phyloP scores from a whole-genome alignment of 2,888 invertebrate species.

The Kuschelorhynchus macadamiae region DNA sequence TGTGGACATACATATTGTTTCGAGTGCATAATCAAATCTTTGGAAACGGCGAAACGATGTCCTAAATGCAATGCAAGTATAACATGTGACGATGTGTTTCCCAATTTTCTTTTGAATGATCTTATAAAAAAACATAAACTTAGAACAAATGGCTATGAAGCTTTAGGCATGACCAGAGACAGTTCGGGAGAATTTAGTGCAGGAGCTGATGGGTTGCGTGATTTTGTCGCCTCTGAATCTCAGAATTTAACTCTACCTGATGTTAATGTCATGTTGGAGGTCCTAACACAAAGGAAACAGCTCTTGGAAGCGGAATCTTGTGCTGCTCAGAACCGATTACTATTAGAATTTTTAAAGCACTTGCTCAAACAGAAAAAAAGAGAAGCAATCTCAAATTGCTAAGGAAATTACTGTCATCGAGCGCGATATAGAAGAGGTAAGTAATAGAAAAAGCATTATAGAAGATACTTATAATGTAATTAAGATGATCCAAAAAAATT shows the following conservation, averaged over 20 bases:
- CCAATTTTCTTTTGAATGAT: slow-evolving; percentile 89
- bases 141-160: slow-evolving; percentile 69
- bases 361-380: slow-evolving; percentile 81
- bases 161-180: slow-evolving; percentile 66
- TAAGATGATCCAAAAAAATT: too few species aligned
- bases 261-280: slow-evolving; percentile 85
- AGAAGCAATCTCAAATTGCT: slow-evolving; percentile 76
- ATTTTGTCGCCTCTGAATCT: slow-evolving; percentile 78
- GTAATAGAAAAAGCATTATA: slow-evolving; percentile 63
- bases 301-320: slow-evolving; percentile 86
- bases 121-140: slow-evolving; percentile 81
- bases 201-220: slow-evolving; percentile 72
- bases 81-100: slow-evolving; percentile 82
- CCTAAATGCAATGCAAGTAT: slow-evolving; percentile 73
- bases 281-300: slow-evolving; percentile 84
- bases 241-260: slow-evolving; percentile 82
- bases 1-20: slow-evolving; percentile 95
- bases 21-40: slow-evolving; percentile 80
- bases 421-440: slow-evolving; percentile 80
- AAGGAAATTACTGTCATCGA: slow-evolving; percentile 83
- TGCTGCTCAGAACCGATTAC: slow-evolving; percentile 84
- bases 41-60: slow-evolving; percentile 72
- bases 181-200: slow-evolving; percentile 67
- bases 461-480: not conserved
- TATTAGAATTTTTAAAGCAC: slow-evolving; percentile 87